phyloP scores from a whole-genome alignment of 2,113 vertebrate genomes.

The Dicrurus megarhynchus region DNA sequence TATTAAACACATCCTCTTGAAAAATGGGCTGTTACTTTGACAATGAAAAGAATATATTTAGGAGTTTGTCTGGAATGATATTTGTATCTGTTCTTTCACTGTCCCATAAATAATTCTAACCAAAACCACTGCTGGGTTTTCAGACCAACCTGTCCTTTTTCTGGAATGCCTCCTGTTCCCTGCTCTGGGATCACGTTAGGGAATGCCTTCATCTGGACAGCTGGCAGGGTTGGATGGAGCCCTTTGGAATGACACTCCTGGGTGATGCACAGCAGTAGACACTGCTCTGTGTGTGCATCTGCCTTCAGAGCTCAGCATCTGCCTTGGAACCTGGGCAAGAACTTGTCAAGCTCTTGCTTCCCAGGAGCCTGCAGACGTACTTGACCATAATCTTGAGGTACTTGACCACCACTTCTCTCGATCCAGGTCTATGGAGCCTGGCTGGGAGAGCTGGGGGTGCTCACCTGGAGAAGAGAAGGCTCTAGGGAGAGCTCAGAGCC shows the following conservation, averaged over 20 bases:
- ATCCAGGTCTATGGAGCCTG: background rate
- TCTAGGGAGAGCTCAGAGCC: background rate
- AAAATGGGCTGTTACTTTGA: background rate
- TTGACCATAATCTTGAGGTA: background rate
- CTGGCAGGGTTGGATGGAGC: background rate
- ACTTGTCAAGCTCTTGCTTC: background rate
- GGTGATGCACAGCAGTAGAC: background rate
- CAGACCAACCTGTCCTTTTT: background rate
- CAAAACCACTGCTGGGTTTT: background rate
- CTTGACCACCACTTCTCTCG: background rate
- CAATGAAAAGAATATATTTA: background rate
- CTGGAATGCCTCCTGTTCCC: background rate
- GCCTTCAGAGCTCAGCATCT: background rate
- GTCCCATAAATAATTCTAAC: background rate
- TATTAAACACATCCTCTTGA: background rate
- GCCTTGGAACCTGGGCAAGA: background rate
- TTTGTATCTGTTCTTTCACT: background rate
- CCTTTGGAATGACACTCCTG: background rate
- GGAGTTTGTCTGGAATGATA: background rate
- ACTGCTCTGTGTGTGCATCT: background rate
- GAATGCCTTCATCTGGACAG: background rate
- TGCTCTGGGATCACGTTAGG: background rate
- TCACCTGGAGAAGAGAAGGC: background rate
- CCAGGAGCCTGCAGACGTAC: background rate
- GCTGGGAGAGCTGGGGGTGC: background rate